Percentiles rank a stretch among this genome's conserved stretches.
phyloP scores from a whole-genome alignment of 2,888 invertebrate genomes.

The Apotomis betuletana region DNA sequence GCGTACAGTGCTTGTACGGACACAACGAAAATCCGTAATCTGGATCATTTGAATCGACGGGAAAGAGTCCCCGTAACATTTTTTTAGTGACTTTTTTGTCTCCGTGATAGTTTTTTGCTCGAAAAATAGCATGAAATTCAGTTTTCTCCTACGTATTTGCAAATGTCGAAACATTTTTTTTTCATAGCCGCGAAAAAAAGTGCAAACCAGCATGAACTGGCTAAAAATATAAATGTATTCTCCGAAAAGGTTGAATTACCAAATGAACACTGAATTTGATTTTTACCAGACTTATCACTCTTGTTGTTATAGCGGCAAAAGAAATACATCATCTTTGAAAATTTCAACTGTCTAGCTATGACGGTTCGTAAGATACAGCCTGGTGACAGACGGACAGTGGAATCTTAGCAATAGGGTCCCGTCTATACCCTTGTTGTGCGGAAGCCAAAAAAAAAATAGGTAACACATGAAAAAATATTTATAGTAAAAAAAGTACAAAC shows the following conservation, averaged over 20 bases:
- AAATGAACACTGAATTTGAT: background rate
- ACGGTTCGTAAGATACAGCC: too few species aligned
- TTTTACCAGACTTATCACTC: conserved; percentile 43
- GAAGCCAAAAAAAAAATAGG: too few species aligned
- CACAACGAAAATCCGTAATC: background rate
- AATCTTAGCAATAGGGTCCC: too few species aligned
- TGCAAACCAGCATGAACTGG: background rate
- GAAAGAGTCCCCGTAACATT: background rate
- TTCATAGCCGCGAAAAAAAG: too few species aligned
- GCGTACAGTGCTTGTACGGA: background rate
- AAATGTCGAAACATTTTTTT: background rate
- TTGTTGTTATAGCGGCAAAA: too few species aligned
- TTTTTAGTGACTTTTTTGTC: background rate
- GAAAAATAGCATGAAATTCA: background rate
- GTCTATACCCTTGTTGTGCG: too few species aligned
- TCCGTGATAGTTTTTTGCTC: background rate
- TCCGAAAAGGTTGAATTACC: background rate
- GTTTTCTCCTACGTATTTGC: background rate
- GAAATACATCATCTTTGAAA: too few species aligned
- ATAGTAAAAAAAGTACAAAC: too few species aligned
- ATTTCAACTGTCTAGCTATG: too few species aligned
- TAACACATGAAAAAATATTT: too few species aligned
- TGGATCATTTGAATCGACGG: background rate
- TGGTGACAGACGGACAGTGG: too few species aligned
- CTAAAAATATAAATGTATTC: background rate